Evolutionary conservation across 2,888 invertebrate species (phyloP).

Genomic region (Trissolcus brochymenae): DNA sequence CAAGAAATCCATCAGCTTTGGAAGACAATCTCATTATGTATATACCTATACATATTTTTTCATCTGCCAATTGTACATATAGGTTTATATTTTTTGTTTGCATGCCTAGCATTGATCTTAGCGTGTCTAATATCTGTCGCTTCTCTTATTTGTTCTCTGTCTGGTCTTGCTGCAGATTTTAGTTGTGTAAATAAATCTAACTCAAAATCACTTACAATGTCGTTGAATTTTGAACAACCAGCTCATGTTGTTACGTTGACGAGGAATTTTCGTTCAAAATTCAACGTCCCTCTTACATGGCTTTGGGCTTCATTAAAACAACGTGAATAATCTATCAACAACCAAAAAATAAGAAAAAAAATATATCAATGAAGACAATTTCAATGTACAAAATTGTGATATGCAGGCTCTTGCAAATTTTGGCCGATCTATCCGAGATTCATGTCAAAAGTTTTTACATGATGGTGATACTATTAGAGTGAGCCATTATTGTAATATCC

Average conservation of each 20-base stretch:
- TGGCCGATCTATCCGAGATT: constrained; percentile 32
- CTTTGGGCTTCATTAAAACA: constrained; percentile 46
- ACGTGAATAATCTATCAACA: constrained; percentile 17
- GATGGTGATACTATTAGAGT: constrained; percentile 46
- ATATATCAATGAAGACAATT: constrained; percentile 5
- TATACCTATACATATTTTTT: background rate
- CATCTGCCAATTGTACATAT: constrained; percentile 39
- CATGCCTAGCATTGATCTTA: constrained; percentile 23
- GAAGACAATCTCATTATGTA: constrained; percentile 2
- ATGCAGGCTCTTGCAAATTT: constrained; percentile 58
- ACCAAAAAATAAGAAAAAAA: constrained; percentile 11
- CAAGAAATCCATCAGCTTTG: constrained; percentile 53
- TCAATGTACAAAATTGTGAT: constrained; percentile 42
- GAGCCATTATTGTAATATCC: constrained; percentile 57
- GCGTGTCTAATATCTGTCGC: constrained; percentile 40
- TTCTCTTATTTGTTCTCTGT: constrained; percentile 34
- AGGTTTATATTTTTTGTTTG: constrained; percentile 42
- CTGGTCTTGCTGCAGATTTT: constrained; percentile 28
- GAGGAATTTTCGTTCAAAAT: constrained; percentile 19
- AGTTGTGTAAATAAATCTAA: constrained; percentile 43
- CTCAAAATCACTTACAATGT: constrained; percentile 53
- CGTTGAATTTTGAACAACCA: constrained; percentile 45
- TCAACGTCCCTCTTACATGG: constrained; percentile 50
- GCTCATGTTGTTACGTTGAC: background rate
- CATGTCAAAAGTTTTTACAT: constrained; percentile 29